Base-by-base conservation (phyloP, 30 jellyfish, hydroid and myxozoan genomes). In the Pelagia noctiluca region DNA sequence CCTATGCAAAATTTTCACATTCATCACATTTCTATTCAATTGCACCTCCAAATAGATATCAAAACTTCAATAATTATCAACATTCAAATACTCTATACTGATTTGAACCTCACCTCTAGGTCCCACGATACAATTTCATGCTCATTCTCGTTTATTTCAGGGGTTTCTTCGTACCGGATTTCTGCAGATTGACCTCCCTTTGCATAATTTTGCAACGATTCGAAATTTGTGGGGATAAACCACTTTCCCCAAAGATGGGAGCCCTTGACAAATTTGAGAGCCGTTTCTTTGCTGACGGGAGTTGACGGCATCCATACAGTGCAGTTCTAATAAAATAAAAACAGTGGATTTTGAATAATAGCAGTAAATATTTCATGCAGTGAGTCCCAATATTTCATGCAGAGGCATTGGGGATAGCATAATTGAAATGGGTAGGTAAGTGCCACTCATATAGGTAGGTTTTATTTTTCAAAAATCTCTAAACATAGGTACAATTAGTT, bases 241-340 rank as follows among this genome's bases (percentile, higher is more conserved):
- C 88, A 73, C 50, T 89, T 89, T 16, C 80, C 80, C 83, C 88
- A 74, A n/a, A 23, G 85, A 61, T 89, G 97, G 11, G 97, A 89
- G 1, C 97, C 97, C 31, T 75, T 75, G 42, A 89, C 88, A 62
- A 89, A 89, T 21, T 50, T 67, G 30, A 89, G 54, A 21, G 89
- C 64, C 63, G 83, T 33, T 47, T 74, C 81, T 74, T 61, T 80
- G 73, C 67, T 36, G 10, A 82, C 84, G 10, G 67, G 80, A 5
- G 87, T 80, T 1, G 89, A 66, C 12, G 94, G 97, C 93, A 89
- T 82, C 97, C 93, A 80, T 8, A 82, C 50, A 1, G 97, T 75
- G 70, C 97, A 89, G 61, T 80, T 80, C 97, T 89, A 42, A 35
- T 21, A 24, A 63, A 21, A 36, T 29, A 33, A 24, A 22, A 60